Conservation (phyloP, 2,797 vertebrate species). For the Dicrostonyx torquatus region DNA sequence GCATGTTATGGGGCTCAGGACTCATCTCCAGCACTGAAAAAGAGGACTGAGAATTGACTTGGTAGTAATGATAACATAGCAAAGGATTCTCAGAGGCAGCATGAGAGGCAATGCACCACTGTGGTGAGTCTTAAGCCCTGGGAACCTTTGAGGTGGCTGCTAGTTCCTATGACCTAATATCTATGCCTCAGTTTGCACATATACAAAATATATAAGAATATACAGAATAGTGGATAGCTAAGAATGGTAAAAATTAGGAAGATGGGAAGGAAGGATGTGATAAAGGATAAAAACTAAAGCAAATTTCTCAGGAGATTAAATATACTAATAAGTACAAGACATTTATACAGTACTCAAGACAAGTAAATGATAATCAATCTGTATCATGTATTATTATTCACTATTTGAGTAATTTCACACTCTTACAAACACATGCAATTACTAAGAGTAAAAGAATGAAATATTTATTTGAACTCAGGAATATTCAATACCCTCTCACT, state of each 20-base stretch:
- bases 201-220: neutral
- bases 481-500: neutral
- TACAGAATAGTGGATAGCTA: neutral
- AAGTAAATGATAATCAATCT: neutral
- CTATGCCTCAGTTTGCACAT: neutral
- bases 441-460: neutral
- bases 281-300: neutral
- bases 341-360: neutral
- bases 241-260: neutral
- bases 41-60: neutral
- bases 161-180: neutral
- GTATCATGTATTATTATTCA: neutral
- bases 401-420: neutral
- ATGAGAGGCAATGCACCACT: neutral
- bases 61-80: neutral
- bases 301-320: constrained; percentile 10
- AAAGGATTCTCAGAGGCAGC: neutral
- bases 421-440: neutral
- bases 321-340: neutral
- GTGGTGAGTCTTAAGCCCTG: neutral
- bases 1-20: neutral
- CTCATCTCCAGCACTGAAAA: neutral
- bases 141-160: neutral
- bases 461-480: neutral
- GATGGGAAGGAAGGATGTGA: neutral